Base-by-base conservation (phyloP, 2,797 vertebrate species). In the Kryptopterus vitreolus region DNA sequence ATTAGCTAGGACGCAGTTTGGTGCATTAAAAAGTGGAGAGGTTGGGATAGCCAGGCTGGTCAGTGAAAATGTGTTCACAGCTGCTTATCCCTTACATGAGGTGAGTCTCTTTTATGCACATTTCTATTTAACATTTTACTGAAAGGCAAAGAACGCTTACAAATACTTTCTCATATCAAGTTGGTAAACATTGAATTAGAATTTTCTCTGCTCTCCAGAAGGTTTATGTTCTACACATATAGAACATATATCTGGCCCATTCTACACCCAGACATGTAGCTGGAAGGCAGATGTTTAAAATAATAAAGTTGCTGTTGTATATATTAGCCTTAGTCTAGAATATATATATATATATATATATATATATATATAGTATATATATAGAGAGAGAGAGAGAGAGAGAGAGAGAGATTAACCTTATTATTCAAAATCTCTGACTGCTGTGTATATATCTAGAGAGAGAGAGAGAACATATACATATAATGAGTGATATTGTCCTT, bases 1-100 rank as follows among this genome's bases (percentile, higher is more conserved):
- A 82, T 91, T 96, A 48, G 85, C 92, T 29, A 83, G 85, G 74
- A 93, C 93, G 0, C 84, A 87, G 20, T 94, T 92, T 0, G 93
- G 95, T 46, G 93, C 89, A 55, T 89, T 91, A 73, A 95, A 93
- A 87, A 87, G 87, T 1, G 90, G 92, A 0, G 93, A 95, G 79
- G 90, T 95, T 4, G 95, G 94, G 20, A 86, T 94, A 43, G 93
- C 91, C 75, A 84, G 92, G 50, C 89, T 95, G 83, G 79, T 94
- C 10, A 93, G 89, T 2, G 92, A 95, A 76, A 92, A 92, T 0
- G 91, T 92, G 0, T 94, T 90, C 68, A 82, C 90, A 0, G 93
- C 92, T 0, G 92, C 92, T 4, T 95, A 94, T 87, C 94, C 95
- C 0, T 87, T 94, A 72, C 91, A 92, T 0, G 93, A 95, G 92